A percentile compares a stretch with the other conserved stretches of the same genome.
Evolutionary conservation across 2,113 vertebrate genomes (phyloP).

Genomic region (Aptenodytes patagonicus): DNA sequence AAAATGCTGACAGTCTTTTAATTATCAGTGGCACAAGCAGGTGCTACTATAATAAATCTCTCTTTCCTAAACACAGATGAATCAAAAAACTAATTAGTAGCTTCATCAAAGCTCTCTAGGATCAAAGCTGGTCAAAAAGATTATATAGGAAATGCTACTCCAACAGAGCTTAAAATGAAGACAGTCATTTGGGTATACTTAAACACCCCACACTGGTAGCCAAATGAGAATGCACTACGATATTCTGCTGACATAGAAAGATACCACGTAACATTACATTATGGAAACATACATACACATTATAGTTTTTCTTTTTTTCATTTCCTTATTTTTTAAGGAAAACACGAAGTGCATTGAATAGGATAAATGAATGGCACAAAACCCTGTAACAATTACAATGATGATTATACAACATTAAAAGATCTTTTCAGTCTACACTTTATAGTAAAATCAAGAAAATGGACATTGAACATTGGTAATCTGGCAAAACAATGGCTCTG

Average conservation of each 20-base stretch:
- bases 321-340: neutral
- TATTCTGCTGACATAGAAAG: neutral
- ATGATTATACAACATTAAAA: neutral
- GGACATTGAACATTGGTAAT: neutral
- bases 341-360: neutral
- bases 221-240: neutral
- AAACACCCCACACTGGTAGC: neutral
- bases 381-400: neutral
- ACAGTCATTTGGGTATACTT: neutral
- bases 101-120: slow-evolving; percentile 50
- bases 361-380: neutral
- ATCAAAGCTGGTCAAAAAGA: slow-evolving; percentile 58
- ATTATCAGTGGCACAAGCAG: neutral
- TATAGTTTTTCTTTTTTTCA: neutral
- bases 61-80: slow-evolving; percentile 44
- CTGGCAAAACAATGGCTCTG: neutral
- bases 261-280: neutral
- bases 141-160: neutral
- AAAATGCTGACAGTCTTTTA: slow-evolving; percentile 43
- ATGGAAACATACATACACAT: neutral
- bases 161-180: neutral
- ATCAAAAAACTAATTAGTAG: slow-evolving; percentile 59
- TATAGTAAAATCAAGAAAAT: neutral
- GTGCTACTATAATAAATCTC: slow-evolving; percentile 48
- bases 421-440: neutral